phyloP scores from a whole-genome alignment of 2,113 vertebrate species.

The Pterocles burchelli region DNA sequence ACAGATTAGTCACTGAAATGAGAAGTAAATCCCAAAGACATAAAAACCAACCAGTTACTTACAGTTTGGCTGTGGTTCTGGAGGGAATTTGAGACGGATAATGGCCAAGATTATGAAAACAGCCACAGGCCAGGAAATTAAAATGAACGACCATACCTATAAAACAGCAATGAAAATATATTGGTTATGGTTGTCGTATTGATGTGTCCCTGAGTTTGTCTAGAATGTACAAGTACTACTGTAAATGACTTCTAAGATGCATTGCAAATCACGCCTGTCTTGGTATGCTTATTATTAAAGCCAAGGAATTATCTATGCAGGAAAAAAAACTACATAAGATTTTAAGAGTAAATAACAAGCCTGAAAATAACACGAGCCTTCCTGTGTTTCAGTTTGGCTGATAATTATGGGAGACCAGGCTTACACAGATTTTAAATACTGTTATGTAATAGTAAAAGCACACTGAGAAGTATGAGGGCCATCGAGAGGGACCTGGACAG shows the following conservation, averaged over 20 bases:
- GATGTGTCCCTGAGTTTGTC: neutral
- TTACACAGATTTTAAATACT: neutral
- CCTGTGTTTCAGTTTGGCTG: neutral
- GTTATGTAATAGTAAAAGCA: neutral
- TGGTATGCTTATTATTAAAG: constrained; percentile 13
- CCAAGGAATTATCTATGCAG: neutral
- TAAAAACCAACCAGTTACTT: constrained; percentile 74
- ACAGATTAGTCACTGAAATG: constrained; percentile 33
- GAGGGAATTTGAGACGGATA: constrained; percentile 87
- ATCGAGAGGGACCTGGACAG: too few relatives aligned
- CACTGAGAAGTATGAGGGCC: neutral
- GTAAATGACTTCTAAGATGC: neutral
- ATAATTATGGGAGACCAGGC: neutral
- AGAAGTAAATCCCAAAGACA: constrained; percentile 16
- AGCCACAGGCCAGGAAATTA: constrained; percentile 90
- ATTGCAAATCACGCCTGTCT: neutral
- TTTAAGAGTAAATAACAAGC: neutral
- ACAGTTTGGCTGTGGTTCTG: constrained; percentile 82
- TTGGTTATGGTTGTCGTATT: neutral
- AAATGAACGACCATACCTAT: constrained; percentile 90
- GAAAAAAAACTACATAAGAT: neutral
- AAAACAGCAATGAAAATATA: constrained; percentile 69
- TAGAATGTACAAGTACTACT: constrained; percentile 6
- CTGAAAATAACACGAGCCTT: neutral
- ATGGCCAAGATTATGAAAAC: constrained; percentile 93